phyloP scores from a whole-genome alignment of 2,888 invertebrate genomes.

The Idaea dimidiata region DNA sequence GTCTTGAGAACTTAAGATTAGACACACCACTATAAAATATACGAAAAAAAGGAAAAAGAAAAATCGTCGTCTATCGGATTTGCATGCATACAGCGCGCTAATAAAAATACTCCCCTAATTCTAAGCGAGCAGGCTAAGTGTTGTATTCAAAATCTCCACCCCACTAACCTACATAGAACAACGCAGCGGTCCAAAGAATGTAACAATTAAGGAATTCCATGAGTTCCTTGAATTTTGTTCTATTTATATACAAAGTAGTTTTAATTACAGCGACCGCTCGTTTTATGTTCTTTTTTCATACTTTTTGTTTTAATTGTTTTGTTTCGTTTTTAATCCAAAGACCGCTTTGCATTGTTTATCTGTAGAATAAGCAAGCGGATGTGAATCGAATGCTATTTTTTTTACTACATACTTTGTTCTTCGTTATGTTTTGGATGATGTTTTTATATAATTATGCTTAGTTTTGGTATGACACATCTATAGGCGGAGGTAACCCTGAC shows the following conservation, averaged over 20 bases:
- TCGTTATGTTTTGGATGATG: not conserved
- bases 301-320: not conserved
- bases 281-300: not conserved
- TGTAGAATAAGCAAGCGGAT: not conserved
- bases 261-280: not conserved
- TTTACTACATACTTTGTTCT: not conserved
- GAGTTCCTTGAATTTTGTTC: not conserved
- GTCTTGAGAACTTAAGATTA: no score
- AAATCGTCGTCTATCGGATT: no score
- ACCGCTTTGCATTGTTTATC: not conserved
- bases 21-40: no score
- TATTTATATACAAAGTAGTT: slow-evolving; percentile 1
- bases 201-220: not conserved
- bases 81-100: no score
- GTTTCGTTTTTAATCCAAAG: not conserved
- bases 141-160: not conserved
- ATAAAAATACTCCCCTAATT: not conserved
- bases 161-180: not conserved
- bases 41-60: no score
- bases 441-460: not conserved
- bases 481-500: no score
- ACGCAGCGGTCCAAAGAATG: not conserved
- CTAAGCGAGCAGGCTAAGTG: not conserved
- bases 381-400: not conserved
- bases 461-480: not conserved